Percentiles rank a stretch among this genome's conserved stretches.
These are phyloP conservation scores for Agrochola macilenta DNA, from an alignment of 2,888 invertebrate species.

Conservation along the genomic window DNA sequence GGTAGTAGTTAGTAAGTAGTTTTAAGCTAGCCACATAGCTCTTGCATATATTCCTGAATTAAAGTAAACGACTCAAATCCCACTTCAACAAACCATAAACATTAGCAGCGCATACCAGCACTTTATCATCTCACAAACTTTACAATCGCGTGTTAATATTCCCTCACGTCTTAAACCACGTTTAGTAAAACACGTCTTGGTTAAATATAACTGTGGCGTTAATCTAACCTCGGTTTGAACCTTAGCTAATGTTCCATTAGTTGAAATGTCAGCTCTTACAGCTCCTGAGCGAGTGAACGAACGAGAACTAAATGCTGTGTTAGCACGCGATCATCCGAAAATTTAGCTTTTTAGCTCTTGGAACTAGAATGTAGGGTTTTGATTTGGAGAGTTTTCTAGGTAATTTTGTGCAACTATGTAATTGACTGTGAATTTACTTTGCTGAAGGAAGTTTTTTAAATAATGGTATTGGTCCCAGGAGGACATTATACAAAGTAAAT, in stretches of 20 bases:
- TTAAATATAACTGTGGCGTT: slow-evolving; percentile 51
- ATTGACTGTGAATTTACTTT: not conserved
- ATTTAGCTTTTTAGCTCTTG: slow-evolving; percentile 31
- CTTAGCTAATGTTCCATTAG: slow-evolving; percentile 62
- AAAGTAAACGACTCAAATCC: not conserved
- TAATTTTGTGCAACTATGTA: slow-evolving; percentile 1
- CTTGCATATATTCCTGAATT: not conserved
- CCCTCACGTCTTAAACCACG: slow-evolving; percentile 43
- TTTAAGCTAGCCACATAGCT: not conserved
- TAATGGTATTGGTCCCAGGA: not conserved
- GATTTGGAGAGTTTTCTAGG: not conserved
- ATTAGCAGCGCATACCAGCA: slow-evolving; percentile 17
- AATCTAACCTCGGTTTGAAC: slow-evolving; percentile 58
- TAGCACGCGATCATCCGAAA: slow-evolving; percentile 60
- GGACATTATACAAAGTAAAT: too few species aligned
- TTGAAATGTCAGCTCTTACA: slow-evolving; percentile 59
- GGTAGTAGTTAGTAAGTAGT: not conserved
- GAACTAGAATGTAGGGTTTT: slow-evolving; percentile 6
- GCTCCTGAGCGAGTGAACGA: slow-evolving; percentile 42
- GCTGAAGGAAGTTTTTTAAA: not conserved
- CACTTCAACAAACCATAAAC: slow-evolving; percentile 14
- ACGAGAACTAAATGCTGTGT: slow-evolving; percentile 48
- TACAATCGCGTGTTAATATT: slow-evolving; percentile 55
- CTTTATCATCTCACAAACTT: slow-evolving; percentile 30
- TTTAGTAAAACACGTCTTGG: slow-evolving; percentile 53